Evolutionary conservation across 2,113 vertebrate species (phyloP).

Genomic region (Chlorodrepanis virens): DNA sequence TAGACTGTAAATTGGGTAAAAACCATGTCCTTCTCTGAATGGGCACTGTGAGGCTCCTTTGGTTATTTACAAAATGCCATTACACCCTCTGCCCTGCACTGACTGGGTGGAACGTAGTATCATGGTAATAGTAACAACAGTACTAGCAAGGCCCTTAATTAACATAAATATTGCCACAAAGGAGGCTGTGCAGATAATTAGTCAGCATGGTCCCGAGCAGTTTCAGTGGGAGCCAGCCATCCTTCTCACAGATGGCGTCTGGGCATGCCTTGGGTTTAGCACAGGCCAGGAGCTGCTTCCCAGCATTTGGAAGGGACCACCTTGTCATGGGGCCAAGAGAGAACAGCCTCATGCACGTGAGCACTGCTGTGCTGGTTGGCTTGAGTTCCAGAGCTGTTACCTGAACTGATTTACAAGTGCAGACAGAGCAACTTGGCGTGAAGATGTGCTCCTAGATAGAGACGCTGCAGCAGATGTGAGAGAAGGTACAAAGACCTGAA

Average conservation of each 20-base stretch:
- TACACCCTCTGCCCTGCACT: background rate
- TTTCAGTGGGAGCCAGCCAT: background rate
- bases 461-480: background rate
- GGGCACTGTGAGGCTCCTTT: background rate
- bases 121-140: background rate
- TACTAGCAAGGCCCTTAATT: background rate
- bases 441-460: background rate
- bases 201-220: background rate
- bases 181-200: background rate
- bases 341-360: rapidly evolving
- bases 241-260: rapidly evolving
- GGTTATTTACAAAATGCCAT: background rate
- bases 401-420: background rate
- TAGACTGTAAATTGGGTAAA: background rate
- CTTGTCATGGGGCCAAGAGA: background rate
- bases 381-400: background rate
- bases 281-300: background rate
- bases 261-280: background rate
- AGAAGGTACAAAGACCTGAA: background rate
- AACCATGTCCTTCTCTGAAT: background rate
- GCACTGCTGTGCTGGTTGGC: background rate
- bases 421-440: background rate
- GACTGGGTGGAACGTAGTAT: background rate
- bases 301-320: rapidly evolving
- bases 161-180: background rate